Base-by-base conservation (phyloP, 92 coral and sea anemone genomes). In the Nematostella vectensis region DNA sequence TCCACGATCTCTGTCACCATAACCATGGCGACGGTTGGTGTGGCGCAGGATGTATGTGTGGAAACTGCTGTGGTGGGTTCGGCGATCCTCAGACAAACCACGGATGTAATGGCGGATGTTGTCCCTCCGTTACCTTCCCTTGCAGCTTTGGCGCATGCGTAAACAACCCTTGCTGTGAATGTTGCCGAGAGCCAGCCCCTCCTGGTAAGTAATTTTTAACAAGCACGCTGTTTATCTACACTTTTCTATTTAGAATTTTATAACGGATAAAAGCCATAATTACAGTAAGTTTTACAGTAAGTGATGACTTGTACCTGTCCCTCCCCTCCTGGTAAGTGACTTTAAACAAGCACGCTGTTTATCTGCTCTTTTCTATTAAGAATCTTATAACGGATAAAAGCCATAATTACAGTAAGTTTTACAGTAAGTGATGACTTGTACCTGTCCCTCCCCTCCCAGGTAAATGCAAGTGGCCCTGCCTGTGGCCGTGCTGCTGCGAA, bases 401-500 rank as follows among this genome's bases (percentile, higher is more conserved):
- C n/a, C n/a, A n/a, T n/a, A n/a, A n/a, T n/a, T n/a, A n/a, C n/a
- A n/a, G n/a, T n/a, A n/a, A n/a, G n/a, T n/a, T n/a, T n/a, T n/a
- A n/a, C n/a, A n/a, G n/a, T n/a, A n/a, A n/a, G n/a, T n/a, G n/a
- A n/a, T n/a, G n/a, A n/a, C n/a, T n/a, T n/a, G n/a, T n/a, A n/a
- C n/a, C n/a, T n/a, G n/a, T n/a, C n/a, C n/a, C n/a, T n/a, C 40
- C 15, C 15, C 15, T 33, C 8, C 47, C 60, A 31, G 87, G 87
- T 3, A 66, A 55, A 60, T 81, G 88, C 54, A 69, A 69, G 54
- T 75, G 82, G 83, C 88, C 88, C 2, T 81, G 88, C 56, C 61
- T 81, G 79, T 81, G 88, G 83, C 82, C 88, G 28, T 75, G 88
- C 59, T 75, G 88, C 48, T 80, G 88, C 28, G 70, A 63, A 50